Percentiles rank a stretch among this genome's conserved stretches.
Conservation (phyloP, 2,113 vertebrate species). For the Shinisaurus crocodilurus region DNA sequence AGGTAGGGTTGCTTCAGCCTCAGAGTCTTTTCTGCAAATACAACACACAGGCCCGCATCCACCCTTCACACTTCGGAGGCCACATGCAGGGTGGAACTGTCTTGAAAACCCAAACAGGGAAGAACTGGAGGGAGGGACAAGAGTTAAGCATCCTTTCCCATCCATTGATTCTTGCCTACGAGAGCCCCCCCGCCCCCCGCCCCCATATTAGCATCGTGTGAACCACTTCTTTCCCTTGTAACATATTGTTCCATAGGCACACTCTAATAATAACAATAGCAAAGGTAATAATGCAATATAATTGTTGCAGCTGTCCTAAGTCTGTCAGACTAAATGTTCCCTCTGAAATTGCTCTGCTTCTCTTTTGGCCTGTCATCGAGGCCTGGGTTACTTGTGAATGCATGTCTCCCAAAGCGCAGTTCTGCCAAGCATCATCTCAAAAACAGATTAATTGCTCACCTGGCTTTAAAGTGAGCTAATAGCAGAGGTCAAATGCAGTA, state of each 20-base stretch:
- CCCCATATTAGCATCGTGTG: neutral
- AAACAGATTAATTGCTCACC: slow-evolving; percentile 5
- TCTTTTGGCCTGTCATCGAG: neutral
- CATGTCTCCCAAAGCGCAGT: slow-evolving; percentile 29
- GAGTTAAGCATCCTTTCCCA: neutral
- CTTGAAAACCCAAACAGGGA: neutral
- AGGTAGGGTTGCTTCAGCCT: too few relatives aligned
- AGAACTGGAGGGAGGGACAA: neutral
- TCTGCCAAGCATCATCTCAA: neutral
- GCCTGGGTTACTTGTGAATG: neutral
- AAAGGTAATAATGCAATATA: neutral
- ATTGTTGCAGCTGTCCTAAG: neutral
- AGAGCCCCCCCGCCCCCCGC: neutral
- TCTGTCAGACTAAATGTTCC: slow-evolving; percentile 11
- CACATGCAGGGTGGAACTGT: neutral
- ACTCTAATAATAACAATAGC: neutral
- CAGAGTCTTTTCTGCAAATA: too few relatives aligned
- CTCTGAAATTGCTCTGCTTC: neutral
- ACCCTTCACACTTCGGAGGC: too few relatives aligned
- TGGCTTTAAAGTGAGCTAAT: slow-evolving; percentile 7
- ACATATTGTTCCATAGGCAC: neutral
- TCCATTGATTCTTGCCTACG: neutral
- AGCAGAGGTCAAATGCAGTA: slow-evolving; percentile 2
- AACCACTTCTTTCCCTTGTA: neutral
- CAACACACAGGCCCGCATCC: too few relatives aligned